A percentile compares a stretch with the other conserved stretches of the same genome.
These are phyloP conservation scores for Trichomycterus rosablanca DNA, from an alignment of 2,113 vertebrate species.

Conservation along the genomic window DNA sequence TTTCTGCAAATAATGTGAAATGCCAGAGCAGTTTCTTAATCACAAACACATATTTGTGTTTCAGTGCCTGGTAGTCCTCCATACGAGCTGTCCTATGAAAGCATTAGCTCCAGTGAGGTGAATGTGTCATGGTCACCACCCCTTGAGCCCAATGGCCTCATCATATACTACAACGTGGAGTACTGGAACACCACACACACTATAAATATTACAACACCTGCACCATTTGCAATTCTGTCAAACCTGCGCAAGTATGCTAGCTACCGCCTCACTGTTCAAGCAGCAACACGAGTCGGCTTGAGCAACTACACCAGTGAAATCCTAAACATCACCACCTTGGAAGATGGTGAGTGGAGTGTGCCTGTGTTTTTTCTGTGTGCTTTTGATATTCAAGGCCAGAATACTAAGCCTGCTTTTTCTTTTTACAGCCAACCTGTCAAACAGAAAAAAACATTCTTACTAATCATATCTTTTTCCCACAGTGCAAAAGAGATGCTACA, in stretches of 20 bases:
- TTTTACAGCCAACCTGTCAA: too few species aligned
- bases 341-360: conserved; percentile 67
- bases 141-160: conserved; percentile 65
- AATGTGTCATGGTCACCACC: conserved; percentile 70
- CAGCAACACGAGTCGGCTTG: conserved; percentile 61
- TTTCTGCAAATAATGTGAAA: too few species aligned
- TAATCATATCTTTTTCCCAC: neutral
- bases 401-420: neutral
- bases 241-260: conserved; percentile 68
- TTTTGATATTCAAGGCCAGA: neutral
- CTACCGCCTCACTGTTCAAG: conserved; percentile 63
- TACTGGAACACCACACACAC: conserved; percentile 71
- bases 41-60: too few species aligned
- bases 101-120: conserved; percentile 70
- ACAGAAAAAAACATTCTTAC: too few species aligned
- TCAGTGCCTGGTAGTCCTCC: conserved; percentile 73
- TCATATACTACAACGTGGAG: conserved; percentile 67
- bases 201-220: conserved; percentile 60
- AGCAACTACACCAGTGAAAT: conserved; percentile 71
- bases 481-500: neutral
- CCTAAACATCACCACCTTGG: conserved; percentile 74
- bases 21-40: too few species aligned
- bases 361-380: neutral
- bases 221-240: conserved; percentile 50
- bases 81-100: conserved; percentile 60